Evolutionary conservation across 2,888 invertebrate genomes (phyloP).

Genomic region (Ophraella communa): DNA sequence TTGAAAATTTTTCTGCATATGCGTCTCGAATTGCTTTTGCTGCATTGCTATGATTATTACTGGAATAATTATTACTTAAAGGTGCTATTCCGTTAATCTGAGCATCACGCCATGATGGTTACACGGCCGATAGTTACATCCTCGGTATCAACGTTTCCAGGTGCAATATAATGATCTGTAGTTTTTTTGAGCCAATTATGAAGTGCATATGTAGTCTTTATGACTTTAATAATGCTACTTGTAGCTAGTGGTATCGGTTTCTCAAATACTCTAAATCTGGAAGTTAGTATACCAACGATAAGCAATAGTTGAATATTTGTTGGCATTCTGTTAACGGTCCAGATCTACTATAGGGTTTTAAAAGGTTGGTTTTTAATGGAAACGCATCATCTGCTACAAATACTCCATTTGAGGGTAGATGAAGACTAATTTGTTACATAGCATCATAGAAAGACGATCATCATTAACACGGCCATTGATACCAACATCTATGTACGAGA

Average conservation of each 20-base stretch:
- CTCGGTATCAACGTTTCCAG: not conserved
- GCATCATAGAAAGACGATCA: conserved; percentile 32
- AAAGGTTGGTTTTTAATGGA: not conserved
- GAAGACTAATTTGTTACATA: not conserved
- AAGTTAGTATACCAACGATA: not conserved
- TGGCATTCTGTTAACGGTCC: not conserved
- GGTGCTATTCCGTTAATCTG: too few species aligned
- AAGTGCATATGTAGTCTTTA: not conserved
- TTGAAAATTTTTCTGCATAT: not conserved
- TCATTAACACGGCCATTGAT: conserved; percentile 37
- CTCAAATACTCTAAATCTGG: conserved; percentile 5
- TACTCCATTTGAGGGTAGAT: not conserved
- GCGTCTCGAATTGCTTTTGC: not conserved
- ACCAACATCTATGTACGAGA: conserved; percentile 32
- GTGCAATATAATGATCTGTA: not conserved
- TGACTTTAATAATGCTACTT: not conserved
- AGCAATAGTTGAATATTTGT: not conserved
- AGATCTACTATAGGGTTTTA: not conserved
- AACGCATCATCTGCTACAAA: conserved; percentile 6
- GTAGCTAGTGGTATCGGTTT: not conserved
- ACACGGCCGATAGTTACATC: not conserved
- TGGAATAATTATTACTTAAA: not conserved
- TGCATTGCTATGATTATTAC: not conserved
- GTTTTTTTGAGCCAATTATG: not conserved
- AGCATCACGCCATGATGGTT: too few species aligned